Evolutionary conservation across 2,797 vertebrate genomes (phyloP).

Genomic region (Taeniopygia guttata): DNA sequence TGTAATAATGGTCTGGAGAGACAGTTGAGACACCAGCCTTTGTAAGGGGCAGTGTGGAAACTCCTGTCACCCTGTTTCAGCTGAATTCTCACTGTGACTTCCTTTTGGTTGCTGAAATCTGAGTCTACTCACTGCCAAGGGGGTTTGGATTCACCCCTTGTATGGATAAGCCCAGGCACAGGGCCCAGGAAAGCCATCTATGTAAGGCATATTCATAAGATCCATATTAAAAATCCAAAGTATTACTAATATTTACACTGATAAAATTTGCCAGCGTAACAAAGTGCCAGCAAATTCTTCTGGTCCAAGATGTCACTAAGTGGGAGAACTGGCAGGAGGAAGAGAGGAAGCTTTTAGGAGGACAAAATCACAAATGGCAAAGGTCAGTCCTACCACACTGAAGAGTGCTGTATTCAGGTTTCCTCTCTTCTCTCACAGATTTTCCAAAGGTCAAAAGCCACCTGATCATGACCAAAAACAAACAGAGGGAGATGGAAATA

Average conservation of each 20-base stretch:
- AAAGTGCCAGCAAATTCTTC: background rate
- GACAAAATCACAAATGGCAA: background rate
- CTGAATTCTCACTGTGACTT: background rate
- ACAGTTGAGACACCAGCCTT: background rate
- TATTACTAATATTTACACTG: background rate
- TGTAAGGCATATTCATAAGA: background rate
- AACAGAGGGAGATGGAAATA: background rate
- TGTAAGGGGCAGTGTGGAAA: background rate
- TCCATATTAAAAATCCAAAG: background rate
- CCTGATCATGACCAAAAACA: background rate
- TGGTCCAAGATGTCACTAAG: background rate
- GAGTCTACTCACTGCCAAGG: background rate
- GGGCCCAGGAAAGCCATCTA: background rate
- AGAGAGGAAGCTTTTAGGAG: background rate
- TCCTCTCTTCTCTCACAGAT: background rate
- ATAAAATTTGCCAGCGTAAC: background rate
- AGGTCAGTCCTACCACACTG: background rate
- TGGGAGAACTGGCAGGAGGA: background rate
- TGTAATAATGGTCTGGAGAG: background rate
- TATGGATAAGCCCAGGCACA: background rate
- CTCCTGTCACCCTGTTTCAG: background rate
- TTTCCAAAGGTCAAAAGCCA: background rate
- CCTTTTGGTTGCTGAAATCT: background rate
- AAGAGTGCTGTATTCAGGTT: background rate
- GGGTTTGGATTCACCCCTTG: background rate